phyloP scores from a whole-genome alignment of 2,797 vertebrate genomes.

The Petrocephalus sullivani region DNA sequence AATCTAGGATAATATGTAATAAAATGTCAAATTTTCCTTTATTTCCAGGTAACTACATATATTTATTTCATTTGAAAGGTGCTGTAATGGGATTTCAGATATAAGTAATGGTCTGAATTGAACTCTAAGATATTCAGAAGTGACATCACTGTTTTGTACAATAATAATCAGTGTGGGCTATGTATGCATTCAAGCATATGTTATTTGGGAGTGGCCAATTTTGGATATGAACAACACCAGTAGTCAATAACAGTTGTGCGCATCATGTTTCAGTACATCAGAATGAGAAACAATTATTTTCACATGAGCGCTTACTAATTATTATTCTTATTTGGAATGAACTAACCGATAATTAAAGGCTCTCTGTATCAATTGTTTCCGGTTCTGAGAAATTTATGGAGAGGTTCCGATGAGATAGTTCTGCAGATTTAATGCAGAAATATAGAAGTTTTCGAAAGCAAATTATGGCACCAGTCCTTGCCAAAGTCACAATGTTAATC shows the following conservation, averaged over 20 bases:
- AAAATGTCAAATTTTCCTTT: not conserved
- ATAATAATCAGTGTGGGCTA: not conserved
- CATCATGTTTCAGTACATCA: not conserved
- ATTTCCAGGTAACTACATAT: not conserved
- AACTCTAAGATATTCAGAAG: not conserved
- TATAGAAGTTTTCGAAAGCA: not conserved
- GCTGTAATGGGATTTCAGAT: not conserved
- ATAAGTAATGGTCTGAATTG: not conserved
- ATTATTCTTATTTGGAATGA: not conserved
- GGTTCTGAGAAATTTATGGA: not conserved
- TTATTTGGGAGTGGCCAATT: not conserved
- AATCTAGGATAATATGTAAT: not conserved
- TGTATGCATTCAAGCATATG: not conserved
- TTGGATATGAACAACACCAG: not conserved
- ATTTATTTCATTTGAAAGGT: not conserved
- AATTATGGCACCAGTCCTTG: not conserved
- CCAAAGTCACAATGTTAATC: not conserved
- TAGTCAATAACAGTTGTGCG: not conserved
- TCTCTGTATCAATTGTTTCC: not conserved
- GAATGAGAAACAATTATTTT: constrained; percentile 11
- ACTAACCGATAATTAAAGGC: not conserved
- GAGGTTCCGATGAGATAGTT: not conserved
- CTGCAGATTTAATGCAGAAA: not conserved
- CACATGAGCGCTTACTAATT: not conserved
- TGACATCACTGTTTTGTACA: not conserved